Evolutionary conservation across 1,140 invertebrate genomes (phyloP), one percentile per base, ranked within the genome.

Genomic region (Holcopasites calliopsidis): DNA sequence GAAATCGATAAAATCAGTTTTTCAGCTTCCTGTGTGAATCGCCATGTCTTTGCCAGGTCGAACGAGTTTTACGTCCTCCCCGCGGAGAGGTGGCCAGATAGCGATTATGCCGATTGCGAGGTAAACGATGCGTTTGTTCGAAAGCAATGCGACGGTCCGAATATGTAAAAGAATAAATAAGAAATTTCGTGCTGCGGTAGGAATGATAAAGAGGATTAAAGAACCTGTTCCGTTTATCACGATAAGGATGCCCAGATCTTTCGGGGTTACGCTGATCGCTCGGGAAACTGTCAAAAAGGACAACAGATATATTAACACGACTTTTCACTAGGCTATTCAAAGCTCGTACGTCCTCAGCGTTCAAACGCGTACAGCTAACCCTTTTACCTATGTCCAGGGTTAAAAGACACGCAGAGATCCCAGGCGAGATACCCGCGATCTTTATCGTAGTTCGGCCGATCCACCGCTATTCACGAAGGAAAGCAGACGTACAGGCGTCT

Each of bases 1-100:
- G 23, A 55, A 65, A 73, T 73, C 70, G 42, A 65, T 65, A 65
- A 35, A 54, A 73, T 50, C 44, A 65, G 31, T 35, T 65, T 65
- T 65, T 65, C 21, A 50, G 8, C 21, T 26, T 35, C 21, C 26
- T 16, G 2, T 10, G 6, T 35, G 16, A 21, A 18, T 3, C 2
- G n/a, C 28, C n/a, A 35, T 11, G 13, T 31, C 5, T 31, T 5
- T n/a, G n/a, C 40, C 4, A 7, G 1, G 8, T 31, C 28, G 38
- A 16, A 18, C n/a, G 5, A n/a, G 7, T 0, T 68, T 57, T 31
- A n/a, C n/a, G 18, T 33, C n/a, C 35, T 57, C 28, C 11, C 1
- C 23, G 13, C 44, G 26, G 11, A 69, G 42, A 69, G 21, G 3
- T 16, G 10, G 16, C 18, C 21, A 1, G 26, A 31, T 10, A 8